Evolutionary conservation across 2,113 vertebrate species (phyloP), one percentile per base, ranked within the genome.

Genomic region (Lichenostomus cassidix): DNA sequence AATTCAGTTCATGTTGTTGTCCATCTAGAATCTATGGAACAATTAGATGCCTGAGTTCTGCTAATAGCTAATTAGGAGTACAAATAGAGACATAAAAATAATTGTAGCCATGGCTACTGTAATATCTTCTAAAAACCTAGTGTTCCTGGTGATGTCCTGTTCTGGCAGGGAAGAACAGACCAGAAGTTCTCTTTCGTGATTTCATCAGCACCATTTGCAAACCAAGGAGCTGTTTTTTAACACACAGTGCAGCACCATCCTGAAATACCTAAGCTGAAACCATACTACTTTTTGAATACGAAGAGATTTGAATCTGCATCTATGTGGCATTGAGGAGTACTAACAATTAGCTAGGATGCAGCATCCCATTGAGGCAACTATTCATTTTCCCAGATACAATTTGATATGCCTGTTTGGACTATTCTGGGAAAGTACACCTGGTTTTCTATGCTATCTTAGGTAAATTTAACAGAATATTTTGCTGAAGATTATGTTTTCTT

Each of bases 141-240:
- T 11, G 27, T 28, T 84, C 24, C 25, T 49, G 11, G 2, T 78
- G 31, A 77, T 65, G 12, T 28, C 58, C 25, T 62, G 3, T 35
- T 27, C 44, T 44, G 46, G 29, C 27, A 44, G 23, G 28, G 23
- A 77, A 71, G 23, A 82, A 63, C 5, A 76, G 27, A 33, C 4
- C 5, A 44, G 20, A 65, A 59, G 5, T 60, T 73, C 6, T 37
- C 19, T 60, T 83, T 35, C 17, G 12, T 15, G 12, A 16, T 76
- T 56, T 73, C 11, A 68, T 50, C 29, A 75, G 7, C 17, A 46
- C 5, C 3, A 14, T 73, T 52, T 89, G 31, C 16, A 86, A 64
- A 64, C 2, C 0, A 0, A 39, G 7, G 17, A 58, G 11, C 4
- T 56, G 2, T 2, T 59, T 74, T 37, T 31, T 31, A 79, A 10